A percentile compares a stretch with the other conserved stretches of the same genome.
Evolutionary conservation across 2,113 vertebrate genomes (phyloP).

Genomic region (Scomber japonicus): DNA sequence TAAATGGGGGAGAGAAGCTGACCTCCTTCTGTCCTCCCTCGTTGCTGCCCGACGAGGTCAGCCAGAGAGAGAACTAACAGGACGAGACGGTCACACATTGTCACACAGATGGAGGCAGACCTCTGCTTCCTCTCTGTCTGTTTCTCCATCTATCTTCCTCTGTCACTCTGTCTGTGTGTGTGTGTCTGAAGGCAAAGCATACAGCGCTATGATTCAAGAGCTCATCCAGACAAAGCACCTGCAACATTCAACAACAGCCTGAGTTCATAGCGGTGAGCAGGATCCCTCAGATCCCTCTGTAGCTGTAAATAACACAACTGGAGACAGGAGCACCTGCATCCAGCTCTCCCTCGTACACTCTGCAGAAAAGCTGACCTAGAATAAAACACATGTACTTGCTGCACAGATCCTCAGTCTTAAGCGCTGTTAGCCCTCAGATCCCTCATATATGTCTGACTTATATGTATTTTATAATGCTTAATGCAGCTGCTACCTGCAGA

Average conservation of each 20-base stretch:
- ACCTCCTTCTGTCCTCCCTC: slow-evolving; percentile 55
- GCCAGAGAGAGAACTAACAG: slow-evolving; percentile 58
- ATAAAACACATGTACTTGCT: neutral
- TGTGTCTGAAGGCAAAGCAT: slow-evolving; percentile 33
- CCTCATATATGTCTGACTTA: slow-evolving; percentile 1
- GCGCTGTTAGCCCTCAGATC: neutral
- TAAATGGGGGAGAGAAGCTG: slow-evolving; percentile 62
- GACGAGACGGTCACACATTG: slow-evolving; percentile 64
- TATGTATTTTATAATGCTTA: neutral
- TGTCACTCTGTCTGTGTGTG: slow-evolving; percentile 42
- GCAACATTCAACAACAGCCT: slow-evolving; percentile 55
- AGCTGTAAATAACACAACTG: slow-evolving; percentile 55
- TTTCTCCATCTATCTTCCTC: slow-evolving; percentile 56
- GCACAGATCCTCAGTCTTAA: neutral
- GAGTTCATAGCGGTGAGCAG: slow-evolving; percentile 53
- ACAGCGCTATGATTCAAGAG: slow-evolving; percentile 14
- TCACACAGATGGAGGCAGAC: slow-evolving; percentile 82
- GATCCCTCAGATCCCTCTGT: slow-evolving; percentile 17
- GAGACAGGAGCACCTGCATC: slow-evolving; percentile 53
- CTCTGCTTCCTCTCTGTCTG: slow-evolving; percentile 72
- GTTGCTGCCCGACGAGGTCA: slow-evolving; percentile 54
- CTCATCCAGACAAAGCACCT: slow-evolving; percentile 66
- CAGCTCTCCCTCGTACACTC: neutral
- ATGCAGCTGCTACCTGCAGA: neutral
- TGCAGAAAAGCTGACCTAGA: slow-evolving; percentile 33